Conservation (phyloP, 2,888 invertebrate genomes). For the Cepaea hortensis region DNA sequence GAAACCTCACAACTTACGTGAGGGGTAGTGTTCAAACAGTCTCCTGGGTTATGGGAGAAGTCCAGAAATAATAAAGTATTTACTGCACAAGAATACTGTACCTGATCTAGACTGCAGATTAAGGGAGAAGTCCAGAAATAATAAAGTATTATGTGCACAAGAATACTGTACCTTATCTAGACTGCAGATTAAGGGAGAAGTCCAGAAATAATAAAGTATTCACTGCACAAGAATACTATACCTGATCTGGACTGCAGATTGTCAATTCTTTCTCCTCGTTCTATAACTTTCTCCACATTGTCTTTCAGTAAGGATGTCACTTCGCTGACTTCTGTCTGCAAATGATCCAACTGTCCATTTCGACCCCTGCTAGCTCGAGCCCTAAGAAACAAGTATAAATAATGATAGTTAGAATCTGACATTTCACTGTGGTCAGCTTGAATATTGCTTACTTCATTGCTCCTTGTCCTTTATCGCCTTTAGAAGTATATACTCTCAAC, state of each 20-base stretch:
- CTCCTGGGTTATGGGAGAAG: too few species aligned
- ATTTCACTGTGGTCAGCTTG: too few species aligned
- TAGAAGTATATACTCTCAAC: too few species aligned
- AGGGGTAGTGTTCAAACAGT: too few species aligned
- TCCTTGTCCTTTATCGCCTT: too few species aligned
- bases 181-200: background rate
- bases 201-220: background rate
- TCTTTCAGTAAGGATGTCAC: constrained; percentile 66
- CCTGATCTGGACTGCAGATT: constrained; percentile 65
- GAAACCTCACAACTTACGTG: too few species aligned
- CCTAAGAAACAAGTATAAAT: constrained; percentile 17
- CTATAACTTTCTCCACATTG: constrained; percentile 68
- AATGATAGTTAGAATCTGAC: too few species aligned
- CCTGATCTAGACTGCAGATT: too few species aligned
- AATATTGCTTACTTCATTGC: too few species aligned
- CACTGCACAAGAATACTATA: constrained; percentile 32
- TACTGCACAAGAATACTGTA: too few species aligned
- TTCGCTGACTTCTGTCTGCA: constrained; percentile 62
- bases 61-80: too few species aligned
- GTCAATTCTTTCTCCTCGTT: constrained; percentile 64
- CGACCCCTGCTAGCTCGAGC: constrained; percentile 17
- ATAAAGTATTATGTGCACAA: background rate
- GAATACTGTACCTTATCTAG: too few species aligned
- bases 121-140: background rate
- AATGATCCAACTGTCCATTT: constrained; percentile 52